These are phyloP conservation scores for Metopia argyrocephala DNA, from an alignment of 2,888 invertebrate species.

Conservation along the genomic window DNA sequence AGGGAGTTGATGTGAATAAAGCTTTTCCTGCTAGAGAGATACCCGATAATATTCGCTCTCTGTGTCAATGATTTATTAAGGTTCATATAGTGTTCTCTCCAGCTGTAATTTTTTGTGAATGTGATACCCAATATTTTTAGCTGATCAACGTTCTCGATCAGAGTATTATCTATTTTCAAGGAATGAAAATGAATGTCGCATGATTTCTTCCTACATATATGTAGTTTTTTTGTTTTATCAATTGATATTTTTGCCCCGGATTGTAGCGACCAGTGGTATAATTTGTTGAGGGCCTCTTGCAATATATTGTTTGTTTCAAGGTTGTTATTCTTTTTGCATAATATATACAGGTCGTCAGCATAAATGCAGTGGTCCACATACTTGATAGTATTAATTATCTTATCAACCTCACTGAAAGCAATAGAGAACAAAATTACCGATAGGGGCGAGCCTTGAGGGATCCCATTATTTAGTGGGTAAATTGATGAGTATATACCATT, in stretches of 20 bases:
- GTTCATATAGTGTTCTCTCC: neutral
- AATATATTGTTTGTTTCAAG: neutral
- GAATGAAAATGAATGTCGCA: neutral
- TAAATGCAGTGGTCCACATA: slow-evolving; percentile 46
- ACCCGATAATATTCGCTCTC: neutral
- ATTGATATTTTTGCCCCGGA: slow-evolving; percentile 21
- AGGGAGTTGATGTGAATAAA: neutral
- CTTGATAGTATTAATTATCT: slow-evolving; percentile 22
- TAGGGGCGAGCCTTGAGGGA: slow-evolving; percentile 49
- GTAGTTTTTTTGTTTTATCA: neutral
- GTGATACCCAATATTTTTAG: neutral
- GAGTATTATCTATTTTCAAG: neutral
- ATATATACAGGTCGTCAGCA: slow-evolving; percentile 59
- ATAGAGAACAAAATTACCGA: slow-evolving; percentile 43
- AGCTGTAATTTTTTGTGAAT: neutral
- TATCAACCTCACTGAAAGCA: slow-evolving; percentile 28
- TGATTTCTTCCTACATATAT: neutral
- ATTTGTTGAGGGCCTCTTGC: neutral
- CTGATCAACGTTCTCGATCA: neutral
- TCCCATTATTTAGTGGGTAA: slow-evolving; percentile 31
- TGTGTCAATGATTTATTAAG: neutral
- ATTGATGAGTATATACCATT: slow-evolving; percentile 5
- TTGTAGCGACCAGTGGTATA: neutral
- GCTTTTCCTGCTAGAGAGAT: neutral
- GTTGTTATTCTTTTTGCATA: slow-evolving; percentile 9